Conservation (phyloP, 2,888 invertebrate genomes). For the Thalpophila matura region DNA sequence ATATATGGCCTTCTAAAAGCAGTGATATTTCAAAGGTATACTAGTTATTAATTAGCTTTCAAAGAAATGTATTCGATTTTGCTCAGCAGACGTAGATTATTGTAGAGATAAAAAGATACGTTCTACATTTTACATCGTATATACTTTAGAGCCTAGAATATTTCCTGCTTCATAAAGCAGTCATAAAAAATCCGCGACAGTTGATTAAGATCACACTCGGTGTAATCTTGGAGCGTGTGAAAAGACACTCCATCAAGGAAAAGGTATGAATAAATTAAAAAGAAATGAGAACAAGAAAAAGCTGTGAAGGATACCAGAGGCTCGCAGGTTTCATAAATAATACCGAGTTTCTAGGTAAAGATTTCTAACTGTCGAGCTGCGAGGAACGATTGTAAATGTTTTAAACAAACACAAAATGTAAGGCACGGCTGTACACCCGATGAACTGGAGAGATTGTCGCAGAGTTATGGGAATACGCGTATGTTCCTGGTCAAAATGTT, state of each 20-base stretch:
- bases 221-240: constrained; percentile 78
- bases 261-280: constrained; percentile 71
- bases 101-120: constrained; percentile 60
- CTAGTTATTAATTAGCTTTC: constrained; percentile 57
- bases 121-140: constrained; percentile 56
- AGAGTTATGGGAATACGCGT: constrained; percentile 51
- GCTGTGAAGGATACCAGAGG: constrained; percentile 59
- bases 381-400: constrained; percentile 59
- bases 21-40: constrained; percentile 46
- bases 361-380: constrained; percentile 60
- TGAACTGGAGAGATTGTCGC: constrained; percentile 55
- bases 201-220: constrained; percentile 77
- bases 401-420: constrained; percentile 58
- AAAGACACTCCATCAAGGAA: constrained; percentile 77
- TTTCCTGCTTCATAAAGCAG: constrained; percentile 78
- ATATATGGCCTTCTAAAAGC: constrained; percentile 42
- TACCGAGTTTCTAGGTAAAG: constrained; percentile 64
- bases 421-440: constrained; percentile 52
- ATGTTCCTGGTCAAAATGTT: constrained; percentile 48
- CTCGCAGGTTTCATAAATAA: constrained; percentile 62
- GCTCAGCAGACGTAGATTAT: constrained; percentile 59
- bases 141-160: constrained; percentile 64
- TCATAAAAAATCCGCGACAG: constrained; percentile 74
- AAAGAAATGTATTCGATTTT: constrained; percentile 51
- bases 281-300: constrained; percentile 59